phyloP scores from a whole-genome alignment of 2,113 vertebrate species.

The Aplodontia rufa region DNA sequence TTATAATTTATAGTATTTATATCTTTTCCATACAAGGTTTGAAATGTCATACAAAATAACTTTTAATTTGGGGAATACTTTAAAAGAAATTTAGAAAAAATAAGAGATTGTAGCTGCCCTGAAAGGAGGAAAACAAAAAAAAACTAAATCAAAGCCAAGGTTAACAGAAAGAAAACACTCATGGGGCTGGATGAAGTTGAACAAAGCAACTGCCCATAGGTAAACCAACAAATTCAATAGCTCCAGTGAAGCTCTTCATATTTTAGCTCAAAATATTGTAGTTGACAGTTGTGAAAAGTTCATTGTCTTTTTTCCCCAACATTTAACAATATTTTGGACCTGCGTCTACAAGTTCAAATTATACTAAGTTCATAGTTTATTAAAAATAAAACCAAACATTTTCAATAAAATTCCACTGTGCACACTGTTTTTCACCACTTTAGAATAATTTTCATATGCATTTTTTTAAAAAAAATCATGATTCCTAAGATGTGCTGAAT shows the following conservation, averaged over 20 bases:
- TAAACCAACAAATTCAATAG: slow-evolving; percentile 58
- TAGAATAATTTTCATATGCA: background rate
- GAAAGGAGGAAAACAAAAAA: background rate
- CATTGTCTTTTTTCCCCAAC: background rate
- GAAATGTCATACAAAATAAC: background rate
- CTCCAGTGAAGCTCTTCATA: background rate
- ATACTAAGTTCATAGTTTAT: background rate
- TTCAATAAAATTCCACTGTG: background rate
- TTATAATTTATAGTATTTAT: background rate
- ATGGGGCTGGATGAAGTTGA: slow-evolving; percentile 9
- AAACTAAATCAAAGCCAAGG: slow-evolving; percentile 7
- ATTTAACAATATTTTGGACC: background rate
- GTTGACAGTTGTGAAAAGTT: slow-evolving; percentile 25
- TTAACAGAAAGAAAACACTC: slow-evolving; percentile 26
- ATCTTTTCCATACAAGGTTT: background rate
- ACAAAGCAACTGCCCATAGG: slow-evolving; percentile 13
- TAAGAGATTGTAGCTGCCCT: background rate
- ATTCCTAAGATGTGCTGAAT: background rate
- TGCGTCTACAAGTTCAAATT: slow-evolving; percentile 20
- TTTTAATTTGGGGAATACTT: background rate
- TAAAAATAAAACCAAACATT: background rate
- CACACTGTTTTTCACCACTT: background rate
- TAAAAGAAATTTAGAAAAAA: background rate
- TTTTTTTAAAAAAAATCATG: background rate
- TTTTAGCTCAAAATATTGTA: slow-evolving; percentile 26